Conservation (phyloP, 2,113 vertebrate species). For the Myiozetetes cayanensis region DNA sequence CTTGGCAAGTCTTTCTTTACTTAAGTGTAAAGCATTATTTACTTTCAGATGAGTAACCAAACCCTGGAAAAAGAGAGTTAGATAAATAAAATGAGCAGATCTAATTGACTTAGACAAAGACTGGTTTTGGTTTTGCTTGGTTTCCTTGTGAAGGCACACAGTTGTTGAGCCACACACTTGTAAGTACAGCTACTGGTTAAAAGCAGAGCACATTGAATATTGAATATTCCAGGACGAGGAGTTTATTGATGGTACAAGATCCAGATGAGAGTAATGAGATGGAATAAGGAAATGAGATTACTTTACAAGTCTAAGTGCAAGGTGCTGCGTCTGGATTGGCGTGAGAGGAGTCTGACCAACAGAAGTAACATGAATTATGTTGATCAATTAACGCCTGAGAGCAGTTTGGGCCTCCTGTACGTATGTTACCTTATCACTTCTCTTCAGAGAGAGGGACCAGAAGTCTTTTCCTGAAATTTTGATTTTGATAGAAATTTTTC, state of each 20-base stretch:
- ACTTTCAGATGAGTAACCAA: not conserved
- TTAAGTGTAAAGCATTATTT: not conserved
- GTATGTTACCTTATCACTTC: not conserved
- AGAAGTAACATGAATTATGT: not conserved
- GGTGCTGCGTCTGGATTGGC: not conserved
- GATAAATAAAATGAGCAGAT: not conserved
- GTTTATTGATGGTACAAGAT: not conserved
- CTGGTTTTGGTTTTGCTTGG: not conserved
- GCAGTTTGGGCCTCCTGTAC: not conserved
- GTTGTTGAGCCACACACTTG: not conserved
- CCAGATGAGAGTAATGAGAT: not conserved
- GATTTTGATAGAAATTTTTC: not conserved
- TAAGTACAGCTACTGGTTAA: not conserved
- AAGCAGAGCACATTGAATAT: not conserved
- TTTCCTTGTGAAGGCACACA: not conserved
- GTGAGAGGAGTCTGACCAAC: not conserved
- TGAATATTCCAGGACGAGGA: not conserved
- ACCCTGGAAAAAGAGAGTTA: not conserved
- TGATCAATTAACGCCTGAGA: not conserved
- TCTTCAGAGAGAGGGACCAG: not conserved
- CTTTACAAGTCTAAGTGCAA: not conserved
- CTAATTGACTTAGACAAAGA: not conserved
- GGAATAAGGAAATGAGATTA: not conserved
- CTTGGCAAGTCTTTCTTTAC: not conserved
- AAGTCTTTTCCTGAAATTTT: not conserved